Evolutionary conservation across 2,888 invertebrate genomes (phyloP), one percentile per base, ranked within the genome.

Genomic region (Muschampia plurimacula): DNA sequence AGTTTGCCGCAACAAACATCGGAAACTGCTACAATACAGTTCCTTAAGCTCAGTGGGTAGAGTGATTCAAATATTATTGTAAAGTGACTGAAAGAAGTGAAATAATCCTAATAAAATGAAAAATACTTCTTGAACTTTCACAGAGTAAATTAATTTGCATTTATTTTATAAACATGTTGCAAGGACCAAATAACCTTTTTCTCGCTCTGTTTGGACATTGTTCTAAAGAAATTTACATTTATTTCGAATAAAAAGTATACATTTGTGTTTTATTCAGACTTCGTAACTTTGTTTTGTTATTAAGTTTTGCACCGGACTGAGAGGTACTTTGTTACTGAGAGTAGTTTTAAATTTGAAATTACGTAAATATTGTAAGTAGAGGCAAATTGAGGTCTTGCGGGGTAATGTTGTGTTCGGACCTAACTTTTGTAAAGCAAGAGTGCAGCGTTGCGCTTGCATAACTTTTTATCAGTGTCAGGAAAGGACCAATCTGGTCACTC

Each of bases 371-470:
- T 65, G 46, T 59, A 71, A 71, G 65, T 71, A 55, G 46, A 57
- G 41, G 59, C 55, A 70, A 70, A 70, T 64, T 70, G 69, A 15
- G 44, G 57, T n/a, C 65, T 71, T 71, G 59, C 59, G 63, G 46
- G 22, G 66, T 71, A 71, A 71, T 71, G 46, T 52, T n/a, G 71
- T 71, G 71, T 71, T 71, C 59, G 39, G 60, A 71, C 71, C 66
- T 71, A 60, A 60, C 60, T 70, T 70, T 41, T 36, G 57, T 10
- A n/a, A 59, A 57, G 39, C 15, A 46, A 71, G 59, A 71, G 49
- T 71, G 65, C 65, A 71, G 59, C 41, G 63, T 63, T 63, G 63
- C 7, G 69, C 52, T 69, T 63, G 52, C 32, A 49, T 36, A 39
- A 36, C 69, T 62, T 69, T 63, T 62, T 69, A 36, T 5, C 41